These are phyloP conservation scores for Synodontis membranacea DNA, from an alignment of 2,113 vertebrate species.

Conservation along the genomic window DNA sequence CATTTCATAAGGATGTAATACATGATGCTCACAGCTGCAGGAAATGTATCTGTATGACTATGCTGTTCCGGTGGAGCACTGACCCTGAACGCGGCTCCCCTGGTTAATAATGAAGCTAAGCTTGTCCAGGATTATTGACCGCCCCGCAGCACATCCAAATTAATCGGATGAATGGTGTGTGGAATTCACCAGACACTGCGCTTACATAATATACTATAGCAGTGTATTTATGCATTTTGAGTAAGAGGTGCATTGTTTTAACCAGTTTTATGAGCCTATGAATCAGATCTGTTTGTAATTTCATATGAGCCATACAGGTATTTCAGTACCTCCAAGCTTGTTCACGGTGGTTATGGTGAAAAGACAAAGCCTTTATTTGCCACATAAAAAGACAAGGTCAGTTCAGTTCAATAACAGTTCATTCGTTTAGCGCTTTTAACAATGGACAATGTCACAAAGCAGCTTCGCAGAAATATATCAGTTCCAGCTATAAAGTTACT, in stretches of 20 bases:
- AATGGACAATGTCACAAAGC: too few species aligned
- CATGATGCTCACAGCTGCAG: conserved; percentile 5
- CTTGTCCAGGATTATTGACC: conserved; percentile 35
- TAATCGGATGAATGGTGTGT: not conserved
- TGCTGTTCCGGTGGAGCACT: not conserved
- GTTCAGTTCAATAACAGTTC: too few species aligned
- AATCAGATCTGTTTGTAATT: conserved; percentile 15
- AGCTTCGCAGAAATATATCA: too few species aligned
- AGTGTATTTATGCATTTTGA: not conserved
- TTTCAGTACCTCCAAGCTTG: not conserved
- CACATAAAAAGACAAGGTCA: too few species aligned
- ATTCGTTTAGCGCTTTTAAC: too few species aligned
- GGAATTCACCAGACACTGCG: conserved; percentile 10
- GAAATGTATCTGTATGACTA: not conserved
- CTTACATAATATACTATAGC: conserved; percentile 30
- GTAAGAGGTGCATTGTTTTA: not conserved
- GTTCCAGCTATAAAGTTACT: too few species aligned
- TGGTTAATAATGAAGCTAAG: conserved; percentile 49
- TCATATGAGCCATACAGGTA: not conserved
- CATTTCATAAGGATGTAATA: not conserved
- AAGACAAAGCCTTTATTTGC: not conserved
- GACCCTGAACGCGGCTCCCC: conserved; percentile 39
- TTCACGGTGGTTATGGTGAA: not conserved
- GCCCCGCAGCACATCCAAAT: conserved; percentile 37
- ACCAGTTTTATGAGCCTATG: not conserved